Percentiles rank a stretch among this genome's conserved stretches.
Evolutionary conservation across 2,113 vertebrate species (phyloP).

Genomic region (Percopsis transmontana): DNA sequence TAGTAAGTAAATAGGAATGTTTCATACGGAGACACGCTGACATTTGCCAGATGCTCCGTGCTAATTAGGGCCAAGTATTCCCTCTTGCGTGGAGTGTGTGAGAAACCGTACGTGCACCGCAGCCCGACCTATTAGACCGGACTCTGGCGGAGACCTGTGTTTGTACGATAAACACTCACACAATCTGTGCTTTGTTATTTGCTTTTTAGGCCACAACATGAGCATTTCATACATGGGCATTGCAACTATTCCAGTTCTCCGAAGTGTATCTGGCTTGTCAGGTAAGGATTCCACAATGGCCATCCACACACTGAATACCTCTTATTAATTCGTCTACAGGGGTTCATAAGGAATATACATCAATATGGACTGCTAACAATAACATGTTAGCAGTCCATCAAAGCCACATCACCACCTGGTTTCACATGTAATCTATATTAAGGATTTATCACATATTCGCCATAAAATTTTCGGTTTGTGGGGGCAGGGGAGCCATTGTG

Average conservation of each 20-base stretch:
- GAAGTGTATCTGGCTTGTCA: too few relatives aligned
- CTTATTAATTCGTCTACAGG: too few relatives aligned
- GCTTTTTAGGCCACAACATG: slow-evolving; percentile 53
- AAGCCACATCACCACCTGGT: too few relatives aligned
- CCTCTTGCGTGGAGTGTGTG: slow-evolving; percentile 78
- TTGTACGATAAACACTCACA: slow-evolving; percentile 64
- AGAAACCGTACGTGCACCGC: slow-evolving; percentile 81
- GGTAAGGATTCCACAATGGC: too few relatives aligned
- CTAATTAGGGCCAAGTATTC: slow-evolving; percentile 85
- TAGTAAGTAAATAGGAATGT: slow-evolving; percentile 86
- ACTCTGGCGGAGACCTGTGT: slow-evolving; percentile 59
- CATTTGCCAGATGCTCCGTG: slow-evolving; percentile 90
- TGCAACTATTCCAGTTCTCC: not conserved
- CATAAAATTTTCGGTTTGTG: slow-evolving; percentile 25
- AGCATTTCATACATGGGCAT: slow-evolving; percentile 18
- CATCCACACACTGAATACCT: too few relatives aligned
- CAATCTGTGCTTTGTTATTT: slow-evolving; percentile 62
- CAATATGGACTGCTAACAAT: too few relatives aligned
- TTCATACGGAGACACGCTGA: slow-evolving; percentile 83
- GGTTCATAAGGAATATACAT: too few relatives aligned
- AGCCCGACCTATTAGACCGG: slow-evolving; percentile 72
- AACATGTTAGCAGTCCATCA: too few relatives aligned
- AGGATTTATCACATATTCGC: not conserved
- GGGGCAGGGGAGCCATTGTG: not conserved
- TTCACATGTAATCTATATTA: too few relatives aligned